Conservation (phyloP, 2,797 vertebrate species). For the Gallinago nigripennis region DNA sequence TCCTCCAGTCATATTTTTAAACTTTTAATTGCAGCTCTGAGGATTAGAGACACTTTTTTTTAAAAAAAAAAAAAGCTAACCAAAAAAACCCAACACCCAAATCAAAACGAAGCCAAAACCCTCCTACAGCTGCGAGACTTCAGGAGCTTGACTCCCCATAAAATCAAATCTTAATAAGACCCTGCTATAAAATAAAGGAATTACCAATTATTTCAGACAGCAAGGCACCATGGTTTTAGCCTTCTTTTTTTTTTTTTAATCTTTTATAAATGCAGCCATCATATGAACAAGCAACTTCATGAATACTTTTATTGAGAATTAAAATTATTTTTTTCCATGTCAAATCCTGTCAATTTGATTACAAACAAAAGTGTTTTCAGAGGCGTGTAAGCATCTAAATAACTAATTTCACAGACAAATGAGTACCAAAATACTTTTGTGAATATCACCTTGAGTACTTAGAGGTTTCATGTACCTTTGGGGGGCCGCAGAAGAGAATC, state of each 20-base stretch:
- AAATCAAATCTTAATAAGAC: background rate
- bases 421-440: background rate
- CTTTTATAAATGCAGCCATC: background rate
- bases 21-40: background rate
- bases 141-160: background rate
- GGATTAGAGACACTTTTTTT: background rate
- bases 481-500: background rate
- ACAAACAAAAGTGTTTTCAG: background rate
- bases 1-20: conserved; percentile 17
- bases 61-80: background rate
- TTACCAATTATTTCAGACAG: background rate
- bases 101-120: background rate
- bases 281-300: background rate
- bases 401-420: background rate
- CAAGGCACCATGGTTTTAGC: background rate
- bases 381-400: background rate
- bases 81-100: background rate
- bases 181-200: background rate
- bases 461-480: background rate
- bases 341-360: background rate
- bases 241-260: background rate
- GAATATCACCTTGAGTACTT: background rate
- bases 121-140: background rate
- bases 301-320: background rate
- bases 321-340: background rate